Evolutionary conservation across 2,888 invertebrate genomes (phyloP).

Genomic region (Latrodectus hesperus): DNA sequence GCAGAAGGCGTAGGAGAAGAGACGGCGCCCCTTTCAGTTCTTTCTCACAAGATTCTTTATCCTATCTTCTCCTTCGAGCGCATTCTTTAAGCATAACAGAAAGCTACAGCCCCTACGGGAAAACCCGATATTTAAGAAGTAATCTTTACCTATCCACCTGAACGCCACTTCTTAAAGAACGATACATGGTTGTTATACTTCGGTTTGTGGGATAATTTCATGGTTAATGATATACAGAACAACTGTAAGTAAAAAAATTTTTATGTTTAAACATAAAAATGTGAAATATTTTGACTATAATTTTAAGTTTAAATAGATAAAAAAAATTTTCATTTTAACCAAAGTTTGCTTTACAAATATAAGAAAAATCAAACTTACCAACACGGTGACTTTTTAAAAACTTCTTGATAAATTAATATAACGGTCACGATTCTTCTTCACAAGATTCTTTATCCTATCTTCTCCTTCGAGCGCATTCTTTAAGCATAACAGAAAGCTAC

Average conservation of each 20-base stretch:
- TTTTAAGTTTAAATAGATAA: too few species aligned
- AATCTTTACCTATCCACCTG: constrained; percentile 64
- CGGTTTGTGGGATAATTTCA: neutral
- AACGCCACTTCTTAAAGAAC: constrained; percentile 66
- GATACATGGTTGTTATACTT: constrained; percentile 61
- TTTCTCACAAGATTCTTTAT: constrained; percentile 33
- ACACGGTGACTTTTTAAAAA: too few species aligned
- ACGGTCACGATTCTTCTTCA: too few species aligned
- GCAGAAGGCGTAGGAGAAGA: constrained; percentile 16
- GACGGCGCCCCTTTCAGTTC: constrained; percentile 6
- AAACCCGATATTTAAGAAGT: constrained; percentile 67
- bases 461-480: constrained; percentile 51
- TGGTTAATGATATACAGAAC: too few species aligned
- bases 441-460: constrained; percentile 40
- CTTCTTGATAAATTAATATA: too few species aligned
- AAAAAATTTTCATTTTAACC: too few species aligned
- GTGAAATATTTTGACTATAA: too few species aligned
- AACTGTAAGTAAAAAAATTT: too few species aligned
- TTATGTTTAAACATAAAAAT: too few species aligned
- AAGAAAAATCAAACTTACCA: too few species aligned
- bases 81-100: constrained; percentile 67
- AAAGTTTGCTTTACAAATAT: too few species aligned
- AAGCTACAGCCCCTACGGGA: constrained; percentile 65
- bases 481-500: constrained; percentile 68
- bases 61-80: constrained; percentile 36